phyloP scores from a whole-genome alignment of 1,140 invertebrate genomes.

The Plutomurus gul region DNA sequence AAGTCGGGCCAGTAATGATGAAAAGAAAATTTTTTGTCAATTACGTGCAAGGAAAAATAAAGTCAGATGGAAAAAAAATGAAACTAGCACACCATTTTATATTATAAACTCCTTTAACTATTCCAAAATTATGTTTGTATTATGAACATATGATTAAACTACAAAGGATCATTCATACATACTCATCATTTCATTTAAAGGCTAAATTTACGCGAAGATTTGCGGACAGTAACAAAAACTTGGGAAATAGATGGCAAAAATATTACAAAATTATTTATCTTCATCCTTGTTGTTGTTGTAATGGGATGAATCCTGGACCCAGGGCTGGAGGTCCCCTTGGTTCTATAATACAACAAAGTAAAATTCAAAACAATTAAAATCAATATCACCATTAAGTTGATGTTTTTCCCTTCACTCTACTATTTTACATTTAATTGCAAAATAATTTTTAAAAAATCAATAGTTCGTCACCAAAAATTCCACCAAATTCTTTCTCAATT shows the following conservation, averaged over 20 bases:
- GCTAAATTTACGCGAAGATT: too few relatives aligned
- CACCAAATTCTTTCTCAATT: conserved; percentile 46
- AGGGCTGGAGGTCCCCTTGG: background rate
- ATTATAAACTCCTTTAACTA: too few relatives aligned
- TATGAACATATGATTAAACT: background rate
- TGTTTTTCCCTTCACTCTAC: background rate
- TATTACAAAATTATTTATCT: background rate
- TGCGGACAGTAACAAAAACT: background rate
- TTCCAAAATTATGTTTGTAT: too few relatives aligned
- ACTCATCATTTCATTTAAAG: background rate
- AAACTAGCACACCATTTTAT: too few relatives aligned
- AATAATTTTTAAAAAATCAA: background rate
- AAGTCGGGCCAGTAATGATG: too few relatives aligned
- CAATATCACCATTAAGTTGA: too few relatives aligned
- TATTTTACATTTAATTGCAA: background rate
- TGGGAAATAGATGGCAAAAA: background rate
- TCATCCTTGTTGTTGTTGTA: background rate
- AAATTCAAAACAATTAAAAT: background rate
- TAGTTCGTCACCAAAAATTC: background rate
- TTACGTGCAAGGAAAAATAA: too few relatives aligned
- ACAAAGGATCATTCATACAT: background rate
- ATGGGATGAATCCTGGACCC: background rate
- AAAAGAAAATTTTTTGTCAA: too few relatives aligned
- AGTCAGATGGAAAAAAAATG: too few relatives aligned
- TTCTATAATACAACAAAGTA: background rate